A percentile compares a stretch with the other conserved stretches of the same genome.
Evolutionary conservation across 2,797 vertebrate genomes (phyloP).

Genomic region (Tapirus indicus): DNA sequence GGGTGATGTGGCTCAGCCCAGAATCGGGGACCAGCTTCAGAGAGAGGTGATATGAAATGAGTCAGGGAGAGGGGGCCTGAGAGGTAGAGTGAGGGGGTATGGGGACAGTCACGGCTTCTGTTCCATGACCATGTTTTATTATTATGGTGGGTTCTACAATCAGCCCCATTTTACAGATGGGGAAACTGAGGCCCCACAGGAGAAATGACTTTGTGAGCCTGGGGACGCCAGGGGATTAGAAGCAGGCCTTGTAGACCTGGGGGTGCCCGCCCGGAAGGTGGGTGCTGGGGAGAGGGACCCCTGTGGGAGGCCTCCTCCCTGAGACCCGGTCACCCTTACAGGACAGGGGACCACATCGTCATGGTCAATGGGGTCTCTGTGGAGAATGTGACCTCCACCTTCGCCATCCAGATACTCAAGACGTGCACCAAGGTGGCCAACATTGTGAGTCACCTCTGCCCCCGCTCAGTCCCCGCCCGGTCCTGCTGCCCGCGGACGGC

Average conservation of each 20-base stretch:
- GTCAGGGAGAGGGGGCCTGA: not conserved
- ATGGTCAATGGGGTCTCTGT: conserved; percentile 98
- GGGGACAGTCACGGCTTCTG: not conserved
- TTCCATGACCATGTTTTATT: not conserved
- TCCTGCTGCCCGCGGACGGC: not conserved
- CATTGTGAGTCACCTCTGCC: conserved; percentile 90
- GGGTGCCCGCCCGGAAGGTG: not conserved
- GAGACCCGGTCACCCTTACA: conserved; percentile 78
- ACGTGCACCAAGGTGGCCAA: conserved; percentile 92
- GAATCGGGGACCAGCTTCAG: not conserved
- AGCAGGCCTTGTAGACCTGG: not conserved
- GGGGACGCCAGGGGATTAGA: not conserved
- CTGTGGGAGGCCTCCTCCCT: not conserved
- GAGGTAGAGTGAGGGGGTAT: not conserved
- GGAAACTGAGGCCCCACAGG: not conserved
- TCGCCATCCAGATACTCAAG: conserved; percentile 96
- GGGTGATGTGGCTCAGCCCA: not conserved
- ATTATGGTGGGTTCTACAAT: not conserved
- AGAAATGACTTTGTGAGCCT: not conserved
- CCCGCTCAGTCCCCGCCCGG: accelerated
- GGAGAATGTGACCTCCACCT: conserved; percentile 93
- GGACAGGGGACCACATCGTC: conserved; percentile 94
- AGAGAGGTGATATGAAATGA: not conserved
- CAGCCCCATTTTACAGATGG: not conserved
- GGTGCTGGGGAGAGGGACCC: not conserved